Base-by-base conservation (phyloP, 2,888 invertebrate genomes). In the Listrodromus nycthemerus region DNA sequence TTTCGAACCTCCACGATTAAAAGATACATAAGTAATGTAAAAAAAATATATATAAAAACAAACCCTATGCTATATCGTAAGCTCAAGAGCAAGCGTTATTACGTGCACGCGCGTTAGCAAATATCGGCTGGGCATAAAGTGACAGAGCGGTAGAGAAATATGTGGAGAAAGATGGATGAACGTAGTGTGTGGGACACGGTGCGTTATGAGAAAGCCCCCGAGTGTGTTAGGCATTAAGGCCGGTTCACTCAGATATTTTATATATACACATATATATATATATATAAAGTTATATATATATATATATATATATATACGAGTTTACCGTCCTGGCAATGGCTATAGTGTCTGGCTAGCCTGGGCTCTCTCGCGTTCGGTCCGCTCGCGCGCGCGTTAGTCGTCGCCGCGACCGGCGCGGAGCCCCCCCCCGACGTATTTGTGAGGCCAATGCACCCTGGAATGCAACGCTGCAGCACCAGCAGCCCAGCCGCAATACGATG, bases 401-500 rank as follows among this genome's bases (percentile, higher is more conserved):
- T 75, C 71, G 55, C 80, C 83, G 85, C 73, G 78, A 80, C 69
- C 86, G 86, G 78, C 89, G 86, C 85, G 86, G 86, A 86, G 87
- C 88, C 87, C 90, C 87, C 90, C 87, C 82, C 86, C 86, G 87
- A 86, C 88, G 91, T 90, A 91, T 91, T 90, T 86, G 91, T 89
- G 89, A 88, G 91, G 91, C 90, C 91, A 91, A 90, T 91, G 91
- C 91, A 91, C 91, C 90, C 90, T 89, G 91, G 91, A 91, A 91
- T 91, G 91, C 89, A 86, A 85, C 80, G 88, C 89, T 88, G 90
- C 90, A 90, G 73, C 80, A 61, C 55, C 69, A 80, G 83, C 76
- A 80, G 73, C 90, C 89, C 91, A 89, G 91, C 90, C 91, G 91
- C 92, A 91, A 91, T 92, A 91, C 93, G 89, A 92, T 91, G 92